Percentiles rank a stretch among this genome's conserved stretches.
phyloP scores from a whole-genome alignment of 2,113 vertebrate genomes.

The Archilochus colubris region DNA sequence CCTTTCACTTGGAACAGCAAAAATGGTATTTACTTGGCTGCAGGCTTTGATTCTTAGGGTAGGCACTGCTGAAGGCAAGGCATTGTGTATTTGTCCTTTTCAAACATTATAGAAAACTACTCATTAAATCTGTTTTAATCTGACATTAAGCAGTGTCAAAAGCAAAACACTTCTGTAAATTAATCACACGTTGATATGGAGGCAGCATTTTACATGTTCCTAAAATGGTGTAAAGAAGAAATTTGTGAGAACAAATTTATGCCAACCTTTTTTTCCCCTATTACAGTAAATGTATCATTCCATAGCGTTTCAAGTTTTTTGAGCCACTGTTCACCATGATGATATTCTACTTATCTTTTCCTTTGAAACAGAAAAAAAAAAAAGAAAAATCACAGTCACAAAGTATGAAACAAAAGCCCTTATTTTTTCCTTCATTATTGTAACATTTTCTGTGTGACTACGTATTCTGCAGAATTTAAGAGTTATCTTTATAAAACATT shows the following conservation, averaged over 20 bases:
- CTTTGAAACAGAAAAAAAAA: background rate
- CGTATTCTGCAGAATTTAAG: background rate
- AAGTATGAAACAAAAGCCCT: background rate
- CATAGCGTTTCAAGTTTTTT: background rate
- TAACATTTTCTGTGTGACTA: background rate
- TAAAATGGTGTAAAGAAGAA: background rate
- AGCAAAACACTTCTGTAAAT: background rate
- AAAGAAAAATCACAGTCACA: background rate
- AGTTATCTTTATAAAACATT: background rate
- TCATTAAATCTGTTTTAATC: background rate
- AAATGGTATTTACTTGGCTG: background rate
- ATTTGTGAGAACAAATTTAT: background rate
- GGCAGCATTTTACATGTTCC: background rate
- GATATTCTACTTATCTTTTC: background rate
- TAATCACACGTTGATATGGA: background rate
- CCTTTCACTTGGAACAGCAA: background rate
- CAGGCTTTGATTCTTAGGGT: background rate
- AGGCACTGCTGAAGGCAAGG: background rate
- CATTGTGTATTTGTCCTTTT: background rate
- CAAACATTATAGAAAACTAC: background rate
- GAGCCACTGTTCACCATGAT: fast-evolving
- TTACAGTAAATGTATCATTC: background rate
- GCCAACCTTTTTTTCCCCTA: background rate
- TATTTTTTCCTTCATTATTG: background rate
- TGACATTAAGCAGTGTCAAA: background rate